Percentiles rank a stretch among this genome's conserved stretches.
phyloP scores from a whole-genome alignment of 2,888 invertebrate genomes.

The Latrodectus hesperus region DNA sequence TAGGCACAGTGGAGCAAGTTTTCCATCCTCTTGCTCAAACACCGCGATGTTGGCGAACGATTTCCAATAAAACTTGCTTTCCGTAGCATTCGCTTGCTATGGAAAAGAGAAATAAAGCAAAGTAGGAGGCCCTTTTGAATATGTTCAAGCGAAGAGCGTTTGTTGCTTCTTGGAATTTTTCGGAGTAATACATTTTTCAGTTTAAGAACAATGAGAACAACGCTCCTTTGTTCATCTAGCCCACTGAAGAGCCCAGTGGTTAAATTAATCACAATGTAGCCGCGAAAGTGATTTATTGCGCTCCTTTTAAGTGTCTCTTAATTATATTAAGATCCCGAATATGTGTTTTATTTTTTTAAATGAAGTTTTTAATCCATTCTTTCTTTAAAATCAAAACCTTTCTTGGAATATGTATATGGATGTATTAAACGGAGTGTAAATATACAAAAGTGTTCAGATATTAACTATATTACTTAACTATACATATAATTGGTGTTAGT shows the following conservation, averaged over 20 bases:
- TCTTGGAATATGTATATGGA: too few species aligned
- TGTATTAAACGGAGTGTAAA: too few species aligned
- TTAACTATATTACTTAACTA: too few species aligned
- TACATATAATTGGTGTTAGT: too few species aligned
- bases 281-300: too few species aligned
- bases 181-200: slow-evolving; percentile 1
- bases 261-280: neutral
- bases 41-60: slow-evolving; percentile 28
- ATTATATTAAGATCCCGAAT: too few species aligned
- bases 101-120: neutral
- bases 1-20: slow-evolving; percentile 3
- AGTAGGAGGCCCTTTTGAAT: neutral
- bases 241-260: neutral
- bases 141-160: neutral
- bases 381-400: too few species aligned
- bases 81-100: neutral
- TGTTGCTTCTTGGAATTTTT: neutral
- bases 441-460: too few species aligned
- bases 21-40: slow-evolving; percentile 37
- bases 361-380: too few species aligned
- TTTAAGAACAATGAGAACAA: neutral
- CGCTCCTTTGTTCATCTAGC: too few species aligned
- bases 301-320: too few species aligned
- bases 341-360: too few species aligned
- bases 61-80: slow-evolving; percentile 43